phyloP scores from a whole-genome alignment of 2,113 vertebrate species.

The Hystrix cristata region DNA sequence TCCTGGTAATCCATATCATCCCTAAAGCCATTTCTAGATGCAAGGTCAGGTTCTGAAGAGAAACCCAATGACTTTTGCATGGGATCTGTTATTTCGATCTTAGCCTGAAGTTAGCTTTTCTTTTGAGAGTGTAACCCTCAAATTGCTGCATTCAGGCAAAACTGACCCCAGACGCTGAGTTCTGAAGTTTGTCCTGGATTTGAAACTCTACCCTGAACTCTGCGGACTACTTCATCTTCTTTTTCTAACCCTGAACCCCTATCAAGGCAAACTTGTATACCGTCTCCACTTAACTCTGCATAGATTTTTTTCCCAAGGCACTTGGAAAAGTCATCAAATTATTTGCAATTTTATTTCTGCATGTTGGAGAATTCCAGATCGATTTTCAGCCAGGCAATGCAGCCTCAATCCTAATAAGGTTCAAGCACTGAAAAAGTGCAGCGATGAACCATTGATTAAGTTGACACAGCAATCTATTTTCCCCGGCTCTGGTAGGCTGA shows the following conservation, averaged over 20 bases:
- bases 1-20: neutral
- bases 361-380: slow-evolving; percentile 79
- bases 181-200: slow-evolving; percentile 56
- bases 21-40: slow-evolving; percentile 33
- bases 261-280: slow-evolving; percentile 37
- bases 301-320: slow-evolving; percentile 70
- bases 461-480: slow-evolving; percentile 71
- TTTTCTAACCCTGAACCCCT: slow-evolving; percentile 63
- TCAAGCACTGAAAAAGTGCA: slow-evolving; percentile 70
- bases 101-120: slow-evolving; percentile 70
- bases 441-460: slow-evolving; percentile 58
- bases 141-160: slow-evolving; percentile 54
- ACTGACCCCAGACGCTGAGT: slow-evolving; percentile 66
- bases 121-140: slow-evolving; percentile 60
- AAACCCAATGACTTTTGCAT: neutral
- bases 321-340: slow-evolving; percentile 76
- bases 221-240: slow-evolving; percentile 31
- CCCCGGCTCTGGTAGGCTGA: slow-evolving; percentile 60
- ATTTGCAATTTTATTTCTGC: slow-evolving; percentile 77
- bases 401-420: slow-evolving; percentile 73
- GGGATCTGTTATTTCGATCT: slow-evolving; percentile 40
- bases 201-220: slow-evolving; percentile 56
- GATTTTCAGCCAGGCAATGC: slow-evolving; percentile 78
- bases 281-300: slow-evolving; percentile 58
- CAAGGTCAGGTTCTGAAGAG: neutral